phyloP scores from a whole-genome alignment of 2,888 invertebrate genomes.

The Sarcophaga rosellei region DNA sequence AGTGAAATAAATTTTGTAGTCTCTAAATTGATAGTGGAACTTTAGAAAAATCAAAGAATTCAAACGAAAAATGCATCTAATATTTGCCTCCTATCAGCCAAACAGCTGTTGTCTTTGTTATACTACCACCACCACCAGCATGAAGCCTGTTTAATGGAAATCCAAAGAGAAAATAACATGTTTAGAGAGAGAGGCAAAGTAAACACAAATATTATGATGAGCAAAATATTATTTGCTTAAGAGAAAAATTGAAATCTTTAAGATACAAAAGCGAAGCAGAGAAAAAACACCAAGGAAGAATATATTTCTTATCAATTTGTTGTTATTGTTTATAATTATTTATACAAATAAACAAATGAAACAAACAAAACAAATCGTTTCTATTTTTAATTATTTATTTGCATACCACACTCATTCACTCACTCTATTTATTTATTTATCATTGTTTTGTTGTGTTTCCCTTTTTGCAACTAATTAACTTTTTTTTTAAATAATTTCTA shows the following conservation, averaged over 20 bases:
- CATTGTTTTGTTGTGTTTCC: too few species aligned
- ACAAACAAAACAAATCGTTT: neutral
- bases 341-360: neutral
- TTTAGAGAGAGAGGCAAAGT: neutral
- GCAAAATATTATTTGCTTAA: neutral
- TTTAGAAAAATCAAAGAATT: conserved; percentile 9
- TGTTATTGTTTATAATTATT: neutral
- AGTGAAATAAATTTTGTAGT: too few species aligned
- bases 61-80: neutral
- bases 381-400: neutral
- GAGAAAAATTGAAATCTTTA: neutral
- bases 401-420: neutral
- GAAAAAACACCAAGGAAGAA: neutral
- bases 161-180: neutral
- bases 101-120: neutral
- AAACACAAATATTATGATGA: neutral
- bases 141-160: neutral
- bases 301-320: neutral
- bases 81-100: neutral
- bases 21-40: conserved; percentile 31
- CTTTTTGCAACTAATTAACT: too few species aligned
- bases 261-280: neutral
- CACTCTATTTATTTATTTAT: too few species aligned
- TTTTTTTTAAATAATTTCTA: too few species aligned
- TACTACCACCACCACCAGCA: too few species aligned